phyloP scores from a whole-genome alignment of 2,888 invertebrate species.

The Hemithea aestivaria region DNA sequence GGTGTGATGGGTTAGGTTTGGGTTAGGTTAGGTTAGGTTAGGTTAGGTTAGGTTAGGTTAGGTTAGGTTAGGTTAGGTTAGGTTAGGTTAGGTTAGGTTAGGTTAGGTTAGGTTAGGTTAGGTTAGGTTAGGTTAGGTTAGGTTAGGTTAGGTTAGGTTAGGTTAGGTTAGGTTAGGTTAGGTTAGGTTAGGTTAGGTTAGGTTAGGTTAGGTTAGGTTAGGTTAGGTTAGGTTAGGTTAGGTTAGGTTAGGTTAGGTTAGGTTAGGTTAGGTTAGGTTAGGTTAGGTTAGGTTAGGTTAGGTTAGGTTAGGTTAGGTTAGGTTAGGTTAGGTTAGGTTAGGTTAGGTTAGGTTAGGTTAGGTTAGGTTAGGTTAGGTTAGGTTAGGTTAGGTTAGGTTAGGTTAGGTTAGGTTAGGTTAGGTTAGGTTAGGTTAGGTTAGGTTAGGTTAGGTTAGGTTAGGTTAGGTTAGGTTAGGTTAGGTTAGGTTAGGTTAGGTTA shows the following conservation, averaged over 20 bases:
- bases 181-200: slow-evolving; percentile 8
- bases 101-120: slow-evolving; percentile 12
- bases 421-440: slow-evolving; percentile 11
- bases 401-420: slow-evolving; percentile 10
- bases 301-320: slow-evolving; percentile 10
- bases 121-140: slow-evolving; percentile 12
- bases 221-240: slow-evolving; percentile 10
- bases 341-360: slow-evolving; percentile 11
- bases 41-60: slow-evolving; percentile 12
- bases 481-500: slow-evolving; percentile 11
- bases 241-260: slow-evolving; percentile 11
- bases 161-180: slow-evolving; percentile 7
- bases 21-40: slow-evolving; percentile 12
- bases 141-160: slow-evolving; percentile 10
- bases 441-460: slow-evolving; percentile 11
- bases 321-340: slow-evolving; percentile 10
- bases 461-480: slow-evolving; percentile 11
- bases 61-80: slow-evolving; percentile 12
- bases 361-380: slow-evolving; percentile 9
- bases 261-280: slow-evolving; percentile 11
- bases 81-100: slow-evolving; percentile 12
- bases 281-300: slow-evolving; percentile 12
- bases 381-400: slow-evolving; percentile 6
- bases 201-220: slow-evolving; percentile 11
- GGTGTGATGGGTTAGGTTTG: slow-evolving; percentile 6